phyloP scores from a whole-genome alignment of 2,888 invertebrate species.

The Pyralis farinalis region DNA sequence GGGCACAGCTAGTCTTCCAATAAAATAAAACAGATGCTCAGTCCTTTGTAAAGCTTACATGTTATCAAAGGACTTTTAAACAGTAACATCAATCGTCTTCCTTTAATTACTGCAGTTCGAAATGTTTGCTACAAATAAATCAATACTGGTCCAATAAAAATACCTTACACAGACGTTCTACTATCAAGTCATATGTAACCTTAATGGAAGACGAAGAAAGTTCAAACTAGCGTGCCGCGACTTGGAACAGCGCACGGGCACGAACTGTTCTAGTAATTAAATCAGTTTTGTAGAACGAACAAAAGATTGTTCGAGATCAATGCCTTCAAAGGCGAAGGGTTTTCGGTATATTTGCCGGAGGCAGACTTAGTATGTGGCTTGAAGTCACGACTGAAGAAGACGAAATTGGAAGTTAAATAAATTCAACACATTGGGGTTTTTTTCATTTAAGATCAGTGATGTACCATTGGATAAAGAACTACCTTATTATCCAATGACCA shows the following conservation, averaged over 20 bases:
- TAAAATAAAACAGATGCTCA: too few species aligned
- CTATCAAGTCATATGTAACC: slow-evolving; percentile 10
- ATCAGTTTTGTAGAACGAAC: slow-evolving; percentile 27
- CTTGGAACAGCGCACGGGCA: slow-evolving; percentile 14
- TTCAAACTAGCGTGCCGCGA: slow-evolving; percentile 3
- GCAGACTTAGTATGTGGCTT: too few species aligned
- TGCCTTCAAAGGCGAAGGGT: slow-evolving; percentile 9
- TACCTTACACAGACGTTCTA: slow-evolving; percentile 12
- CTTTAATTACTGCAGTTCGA: slow-evolving; percentile 38
- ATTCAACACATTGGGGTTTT: too few species aligned
- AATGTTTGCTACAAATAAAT: slow-evolving; percentile 44
- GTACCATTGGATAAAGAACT: too few species aligned
- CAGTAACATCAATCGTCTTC: slow-evolving; percentile 24
- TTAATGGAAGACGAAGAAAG: slow-evolving; percentile 3
- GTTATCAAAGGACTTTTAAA: too few species aligned
- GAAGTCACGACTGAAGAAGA: too few species aligned
- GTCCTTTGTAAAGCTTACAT: too few species aligned
- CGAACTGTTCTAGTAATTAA: slow-evolving; percentile 39
- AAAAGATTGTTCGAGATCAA: slow-evolving; percentile 25
- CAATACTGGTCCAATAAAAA: slow-evolving; percentile 34
- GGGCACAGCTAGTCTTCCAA: too few species aligned
- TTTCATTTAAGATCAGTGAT: too few species aligned
- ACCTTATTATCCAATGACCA: too few species aligned
- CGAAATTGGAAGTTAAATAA: too few species aligned
- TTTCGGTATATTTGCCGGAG: background rate